phyloP scores from a whole-genome alignment of 2,113 vertebrate genomes.

The Catagonus wagneri region DNA sequence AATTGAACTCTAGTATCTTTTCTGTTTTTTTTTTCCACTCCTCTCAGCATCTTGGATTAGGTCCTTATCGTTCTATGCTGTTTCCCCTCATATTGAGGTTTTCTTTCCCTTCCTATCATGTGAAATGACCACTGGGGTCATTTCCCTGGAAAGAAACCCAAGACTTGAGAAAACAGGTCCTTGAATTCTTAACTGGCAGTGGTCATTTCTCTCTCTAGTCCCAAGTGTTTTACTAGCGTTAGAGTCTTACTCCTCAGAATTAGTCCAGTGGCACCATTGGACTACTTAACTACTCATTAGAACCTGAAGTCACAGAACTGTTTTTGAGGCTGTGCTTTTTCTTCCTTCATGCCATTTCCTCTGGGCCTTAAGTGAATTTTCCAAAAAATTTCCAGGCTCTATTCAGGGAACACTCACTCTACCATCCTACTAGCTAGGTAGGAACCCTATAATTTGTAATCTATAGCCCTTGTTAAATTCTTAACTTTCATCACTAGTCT shows the following conservation, averaged over 20 bases:
- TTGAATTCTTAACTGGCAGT: not conserved
- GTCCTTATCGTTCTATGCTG: not conserved
- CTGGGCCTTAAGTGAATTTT: not conserved
- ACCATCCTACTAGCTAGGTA: not conserved
- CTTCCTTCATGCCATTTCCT: not conserved
- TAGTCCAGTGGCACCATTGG: not conserved
- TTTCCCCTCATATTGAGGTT: not conserved
- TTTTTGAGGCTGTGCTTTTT: not conserved
- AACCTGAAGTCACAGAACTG: not conserved
- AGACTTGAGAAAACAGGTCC: not conserved
- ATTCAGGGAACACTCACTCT: not conserved
- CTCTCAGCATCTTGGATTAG: not conserved
- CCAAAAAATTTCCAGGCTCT: not conserved
- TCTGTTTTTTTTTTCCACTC: not conserved
- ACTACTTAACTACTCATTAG: not conserved
- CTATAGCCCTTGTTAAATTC: constrained; percentile 44
- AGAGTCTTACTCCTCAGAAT: not conserved
- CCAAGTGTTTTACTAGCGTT: not conserved
- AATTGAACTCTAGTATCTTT: not conserved
- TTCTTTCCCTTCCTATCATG: not conserved
- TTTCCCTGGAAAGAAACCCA: not conserved
- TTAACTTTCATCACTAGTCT: constrained; percentile 49
- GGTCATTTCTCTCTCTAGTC: not conserved
- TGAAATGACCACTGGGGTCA: not conserved
- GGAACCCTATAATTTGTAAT: constrained; percentile 60